phyloP scores from a whole-genome alignment of 2,113 vertebrate genomes.

The Petrocephalus zakoni region DNA sequence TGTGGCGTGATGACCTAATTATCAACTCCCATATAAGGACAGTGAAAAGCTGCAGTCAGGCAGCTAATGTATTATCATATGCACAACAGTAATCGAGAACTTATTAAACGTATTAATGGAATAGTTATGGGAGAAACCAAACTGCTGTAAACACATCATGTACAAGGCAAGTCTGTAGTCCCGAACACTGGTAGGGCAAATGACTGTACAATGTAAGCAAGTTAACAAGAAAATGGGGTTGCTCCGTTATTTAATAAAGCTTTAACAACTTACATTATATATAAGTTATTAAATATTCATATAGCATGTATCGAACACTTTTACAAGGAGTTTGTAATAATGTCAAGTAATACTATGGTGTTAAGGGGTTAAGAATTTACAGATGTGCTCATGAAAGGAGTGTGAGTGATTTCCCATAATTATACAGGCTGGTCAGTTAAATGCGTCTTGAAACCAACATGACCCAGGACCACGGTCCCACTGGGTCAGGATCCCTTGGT shows the following conservation, averaged over 20 bases:
- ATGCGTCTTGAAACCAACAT: background rate
- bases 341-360: background rate
- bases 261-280: background rate
- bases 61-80: background rate
- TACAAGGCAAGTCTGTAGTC: background rate
- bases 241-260: background rate
- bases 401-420: background rate
- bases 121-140: background rate
- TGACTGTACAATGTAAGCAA: background rate
- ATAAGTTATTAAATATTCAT: background rate
- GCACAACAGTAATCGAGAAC: background rate
- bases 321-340: background rate
- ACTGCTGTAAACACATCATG: background rate
- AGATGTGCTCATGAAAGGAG: background rate
- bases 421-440: background rate
- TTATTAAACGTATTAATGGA: background rate
- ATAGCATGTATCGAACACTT: background rate
- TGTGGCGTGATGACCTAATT: background rate
- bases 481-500: background rate
- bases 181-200: background rate
- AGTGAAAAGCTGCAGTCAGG: background rate
- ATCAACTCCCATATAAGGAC: background rate
- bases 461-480: background rate
- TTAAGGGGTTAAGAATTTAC: slow-evolving; percentile 9
- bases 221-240: background rate